These are phyloP conservation scores for Drosophila pseudotalamancana DNA, from an alignment of 2,888 invertebrate genomes.

Conservation along the genomic window DNA sequence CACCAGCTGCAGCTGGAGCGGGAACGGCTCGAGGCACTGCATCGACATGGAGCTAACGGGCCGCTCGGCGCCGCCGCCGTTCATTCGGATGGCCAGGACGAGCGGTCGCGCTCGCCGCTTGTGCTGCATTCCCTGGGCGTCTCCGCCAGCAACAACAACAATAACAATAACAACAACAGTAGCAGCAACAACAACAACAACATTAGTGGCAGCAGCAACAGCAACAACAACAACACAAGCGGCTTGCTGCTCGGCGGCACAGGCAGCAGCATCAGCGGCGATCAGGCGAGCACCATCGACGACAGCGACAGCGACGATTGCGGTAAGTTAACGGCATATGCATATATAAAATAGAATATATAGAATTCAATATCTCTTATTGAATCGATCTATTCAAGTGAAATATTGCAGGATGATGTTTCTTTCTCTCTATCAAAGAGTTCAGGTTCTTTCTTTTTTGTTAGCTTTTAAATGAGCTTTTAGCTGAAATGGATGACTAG, in stretches of 20 bases:
- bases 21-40: slow-evolving; percentile 69
- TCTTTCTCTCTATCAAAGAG: neutral
- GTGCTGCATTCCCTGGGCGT: slow-evolving; percentile 55
- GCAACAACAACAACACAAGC: slow-evolving; percentile 46
- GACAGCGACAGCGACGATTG: slow-evolving; percentile 85
- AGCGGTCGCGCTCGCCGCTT: slow-evolving; percentile 83
- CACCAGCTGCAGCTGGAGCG: slow-evolving; percentile 75
- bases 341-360: too few relatives aligned
- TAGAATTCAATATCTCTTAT: neutral
- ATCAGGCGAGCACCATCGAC: slow-evolving; percentile 83
- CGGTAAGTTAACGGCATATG: slow-evolving; percentile 70
- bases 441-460: too few relatives aligned
- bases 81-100: slow-evolving; percentile 69
- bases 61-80: slow-evolving; percentile 30
- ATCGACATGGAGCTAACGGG: slow-evolving; percentile 59
- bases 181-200: slow-evolving; percentile 45
- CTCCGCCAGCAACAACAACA: slow-evolving; percentile 35
- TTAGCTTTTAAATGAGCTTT: neutral
- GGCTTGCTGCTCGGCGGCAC: slow-evolving; percentile 67
- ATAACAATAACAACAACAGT: slow-evolving; percentile 25
- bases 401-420: neutral
- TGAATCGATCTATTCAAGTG: too few relatives aligned
- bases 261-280: slow-evolving; percentile 82
- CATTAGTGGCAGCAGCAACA: slow-evolving; percentile 34
- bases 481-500: too few relatives aligned